phyloP scores from a whole-genome alignment of 2,113 vertebrate genomes.

The Podarcis cretensis region DNA sequence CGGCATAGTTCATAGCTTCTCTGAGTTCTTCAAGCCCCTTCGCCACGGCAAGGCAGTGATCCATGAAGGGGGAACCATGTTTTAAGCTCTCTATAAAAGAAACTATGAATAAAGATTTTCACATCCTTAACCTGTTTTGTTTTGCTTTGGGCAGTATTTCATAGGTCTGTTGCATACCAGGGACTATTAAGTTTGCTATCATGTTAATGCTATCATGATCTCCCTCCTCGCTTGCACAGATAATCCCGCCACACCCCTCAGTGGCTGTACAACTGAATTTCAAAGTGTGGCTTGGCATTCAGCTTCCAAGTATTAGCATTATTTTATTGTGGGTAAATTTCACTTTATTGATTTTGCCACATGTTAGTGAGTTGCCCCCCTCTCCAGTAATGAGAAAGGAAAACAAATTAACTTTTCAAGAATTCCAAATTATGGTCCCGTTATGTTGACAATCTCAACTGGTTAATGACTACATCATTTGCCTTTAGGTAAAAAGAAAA shows the following conservation, averaged over 20 bases:
- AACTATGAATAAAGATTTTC: not conserved
- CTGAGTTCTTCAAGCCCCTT: too few species aligned
- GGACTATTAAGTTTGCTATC: not conserved
- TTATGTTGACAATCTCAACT: not conserved
- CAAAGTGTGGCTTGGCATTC: not conserved
- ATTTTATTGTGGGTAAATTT: conserved; percentile 3
- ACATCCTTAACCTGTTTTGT: not conserved
- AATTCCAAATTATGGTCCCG: not conserved
- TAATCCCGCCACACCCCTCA: not conserved
- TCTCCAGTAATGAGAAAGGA: not conserved
- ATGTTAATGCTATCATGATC: not conserved
- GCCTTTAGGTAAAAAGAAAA: conserved; percentile 1
- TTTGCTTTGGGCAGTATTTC: not conserved
- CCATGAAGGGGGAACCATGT: rapidly evolving
- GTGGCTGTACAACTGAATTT: not conserved
- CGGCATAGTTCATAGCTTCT: too few species aligned
- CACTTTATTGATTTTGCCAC: not conserved
- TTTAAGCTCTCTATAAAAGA: not conserved
- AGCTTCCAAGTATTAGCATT: not conserved
- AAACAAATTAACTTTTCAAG: not conserved
- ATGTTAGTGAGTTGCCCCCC: not conserved
- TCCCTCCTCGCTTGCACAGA: not conserved
- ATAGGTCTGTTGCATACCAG: not conserved
- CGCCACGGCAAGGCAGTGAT: too few species aligned
- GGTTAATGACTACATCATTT: conserved; percentile 10